Base-by-base conservation (phyloP, 92 coral and sea anemone species). In the Umimayanthus kanabou region DNA sequence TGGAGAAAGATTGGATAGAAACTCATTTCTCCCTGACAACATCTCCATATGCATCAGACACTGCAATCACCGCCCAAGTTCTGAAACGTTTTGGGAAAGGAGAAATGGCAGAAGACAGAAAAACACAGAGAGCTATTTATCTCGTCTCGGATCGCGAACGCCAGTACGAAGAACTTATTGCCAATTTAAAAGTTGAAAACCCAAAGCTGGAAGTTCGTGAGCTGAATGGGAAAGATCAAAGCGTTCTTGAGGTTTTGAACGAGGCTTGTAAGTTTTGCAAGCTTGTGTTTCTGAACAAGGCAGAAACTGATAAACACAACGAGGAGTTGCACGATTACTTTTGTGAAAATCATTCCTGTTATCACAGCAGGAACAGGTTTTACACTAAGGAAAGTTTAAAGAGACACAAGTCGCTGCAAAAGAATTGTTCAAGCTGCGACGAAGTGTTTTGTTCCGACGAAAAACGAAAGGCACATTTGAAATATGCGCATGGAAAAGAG, bases 1-100 rank as follows among this genome's bases (percentile, higher is more conserved):
- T 96, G 9, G 70, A 49, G 43, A 88, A 85, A 28, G 84, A 88
- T 37, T 97, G 98, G 98, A 85, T 97, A 9, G 92, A 94, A 67
- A 49, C 30, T 25, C 96, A 95, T 69, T 89, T 86, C 72, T 92
- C 98, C 6, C 81, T 94, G 26, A 97, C 98, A 4, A 93, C 98
- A 4, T 95, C 96, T 29, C 99, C 99, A 5, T 95, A 82, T 65
- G 99, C 99, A 33, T 97, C 99, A 28, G 95, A 95, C 39, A 91
- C 99, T 39, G 80, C 90, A 6, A 88, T 97, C 10, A 76, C 81
- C 9, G 92, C 95, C 0, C 84, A 90, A 39, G 91, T 95, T 29
- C 50, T 95, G 79, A 87, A 88, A 79, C 79, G 88, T 73, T 89
- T 93, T 69, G 87, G 90, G 76, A 90, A 88, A 64, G 26, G 81